Percentiles rank a stretch among this genome's conserved stretches.
Conservation (phyloP, 2,888 invertebrate genomes). For the Ennomos fuscantarius region DNA sequence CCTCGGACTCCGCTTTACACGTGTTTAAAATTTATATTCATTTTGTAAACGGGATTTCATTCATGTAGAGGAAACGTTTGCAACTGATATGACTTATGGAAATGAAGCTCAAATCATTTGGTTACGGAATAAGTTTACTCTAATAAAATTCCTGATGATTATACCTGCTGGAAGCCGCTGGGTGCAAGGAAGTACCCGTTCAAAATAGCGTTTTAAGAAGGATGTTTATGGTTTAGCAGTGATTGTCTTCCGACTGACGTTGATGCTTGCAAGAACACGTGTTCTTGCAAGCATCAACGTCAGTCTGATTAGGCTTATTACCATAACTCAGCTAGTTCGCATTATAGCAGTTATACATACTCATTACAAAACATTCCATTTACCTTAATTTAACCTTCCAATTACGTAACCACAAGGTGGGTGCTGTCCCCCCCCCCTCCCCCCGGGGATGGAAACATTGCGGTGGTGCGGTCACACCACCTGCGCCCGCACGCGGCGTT, state of each 20-base stretch:
- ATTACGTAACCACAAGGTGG: slow-evolving; percentile 7
- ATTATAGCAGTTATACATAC: no score
- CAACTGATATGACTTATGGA: slow-evolving; percentile 24
- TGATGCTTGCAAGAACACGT: no score
- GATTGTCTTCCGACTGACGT: no score
- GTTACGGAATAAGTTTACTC: no score
- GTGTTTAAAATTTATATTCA: slow-evolving; percentile 47
- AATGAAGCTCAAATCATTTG: slow-evolving; percentile 9
- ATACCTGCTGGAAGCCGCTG: no score
- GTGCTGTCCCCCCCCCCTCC: not conserved
- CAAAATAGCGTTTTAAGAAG: no score
- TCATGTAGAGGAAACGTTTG: slow-evolving; percentile 31
- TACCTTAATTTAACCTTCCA: slow-evolving; percentile 1
- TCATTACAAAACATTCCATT: not conserved
- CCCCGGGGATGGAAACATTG: slow-evolving; percentile 32
- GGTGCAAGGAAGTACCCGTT: no score
- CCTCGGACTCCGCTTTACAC: slow-evolving; percentile 40
- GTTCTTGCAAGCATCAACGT: not conserved
- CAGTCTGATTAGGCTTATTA: no score
- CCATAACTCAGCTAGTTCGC: no score
- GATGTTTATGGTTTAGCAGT: no score
- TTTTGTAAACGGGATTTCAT: slow-evolving; percentile 44
- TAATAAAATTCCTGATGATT: no score
- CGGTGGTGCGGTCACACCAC: slow-evolving; percentile 46
- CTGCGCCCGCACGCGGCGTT: slow-evolving; percentile 47